Evolutionary conservation across 2,888 invertebrate genomes (phyloP), one percentile per base, ranked within the genome.

Genomic region (Drosophila leonis): DNA sequence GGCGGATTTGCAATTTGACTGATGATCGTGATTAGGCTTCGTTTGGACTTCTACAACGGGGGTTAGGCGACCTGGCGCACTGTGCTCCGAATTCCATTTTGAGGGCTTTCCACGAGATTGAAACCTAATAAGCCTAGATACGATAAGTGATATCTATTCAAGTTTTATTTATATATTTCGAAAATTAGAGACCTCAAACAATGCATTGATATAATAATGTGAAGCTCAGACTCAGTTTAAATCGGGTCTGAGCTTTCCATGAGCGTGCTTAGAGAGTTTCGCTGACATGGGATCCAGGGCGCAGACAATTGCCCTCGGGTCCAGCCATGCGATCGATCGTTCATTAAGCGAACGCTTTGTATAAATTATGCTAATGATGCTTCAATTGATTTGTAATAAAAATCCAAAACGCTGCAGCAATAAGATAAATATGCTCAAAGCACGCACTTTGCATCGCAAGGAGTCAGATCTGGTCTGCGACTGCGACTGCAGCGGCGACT

Each of bases 341-440:
- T 93, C 93, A 92, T 93, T 93, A 92, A 93, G 90, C 88, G 90
- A 92, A 87, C 92, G 92, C 92, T 93, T 93, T 93, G 93, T 92
- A 93, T 93, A 93, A 93, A 93, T 93, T 93, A 93, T 93, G 93
- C 92, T 93, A 93, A 93, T 93, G 92, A 93, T 90, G 91, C 92
- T 93, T 92, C 93, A 93, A 93, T 93, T 93, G 93, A 93, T 93
- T 93, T 93, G 93, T 93, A 93, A 93, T 93, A 92, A 93, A 93
- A 93, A 92, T 92, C 90, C 91, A 90, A 75, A 90, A 85, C 90
- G 86, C 76, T 84, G 81, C 79, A 75, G 74, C 81, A 87, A 80
- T 83, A 92, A 92, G 93, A 93, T 93, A 92, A 92, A 93, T 93
- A 93, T 91, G 91, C 91, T 67, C 80, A 72, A 83, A 90, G 86